Percentiles rank a stretch among this genome's conserved stretches.
phyloP scores from a whole-genome alignment of 2,888 invertebrate genomes.

The Heliconius sara region DNA sequence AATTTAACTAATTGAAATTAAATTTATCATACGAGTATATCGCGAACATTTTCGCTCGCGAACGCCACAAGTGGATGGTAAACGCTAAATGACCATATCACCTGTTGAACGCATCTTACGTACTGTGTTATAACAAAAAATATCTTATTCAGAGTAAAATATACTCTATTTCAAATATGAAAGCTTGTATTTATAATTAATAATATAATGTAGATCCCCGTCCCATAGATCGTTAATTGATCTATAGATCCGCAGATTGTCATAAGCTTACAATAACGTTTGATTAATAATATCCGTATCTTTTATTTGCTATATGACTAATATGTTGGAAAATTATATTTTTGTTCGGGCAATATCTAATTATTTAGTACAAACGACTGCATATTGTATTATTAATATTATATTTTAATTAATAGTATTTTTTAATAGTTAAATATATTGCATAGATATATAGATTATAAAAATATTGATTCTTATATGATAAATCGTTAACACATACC shows the following conservation, averaged over 20 bases:
- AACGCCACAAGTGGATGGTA: conserved; percentile 65
- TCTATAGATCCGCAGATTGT: conserved; percentile 6
- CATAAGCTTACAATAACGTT: neutral
- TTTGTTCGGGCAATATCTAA: neutral
- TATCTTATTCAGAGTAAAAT: conserved; percentile 25
- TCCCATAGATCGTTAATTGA: neutral
- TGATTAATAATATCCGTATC: neutral
- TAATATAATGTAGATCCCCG: neutral
- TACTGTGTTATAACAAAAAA: conserved; percentile 42
- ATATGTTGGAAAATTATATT: neutral
- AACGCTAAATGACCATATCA: conserved; percentile 71
- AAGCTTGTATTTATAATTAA: neutral
- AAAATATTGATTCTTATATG: too few species aligned
- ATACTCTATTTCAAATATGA: neutral
- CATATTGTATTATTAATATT: too few species aligned
- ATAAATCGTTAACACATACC: too few species aligned
- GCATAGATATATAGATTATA: too few species aligned
- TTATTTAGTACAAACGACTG: neutral
- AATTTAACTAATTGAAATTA: conserved; percentile 42
- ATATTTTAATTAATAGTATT: too few species aligned
- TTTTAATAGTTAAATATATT: too few species aligned
- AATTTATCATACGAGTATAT: conserved; percentile 51
- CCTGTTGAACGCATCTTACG: conserved; percentile 52
- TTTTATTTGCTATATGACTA: neutral
- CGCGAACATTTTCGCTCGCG: conserved; percentile 63